Evolutionary conservation across 2,113 vertebrate genomes (phyloP).

Genomic region (Erythrocercus mccallii): DNA sequence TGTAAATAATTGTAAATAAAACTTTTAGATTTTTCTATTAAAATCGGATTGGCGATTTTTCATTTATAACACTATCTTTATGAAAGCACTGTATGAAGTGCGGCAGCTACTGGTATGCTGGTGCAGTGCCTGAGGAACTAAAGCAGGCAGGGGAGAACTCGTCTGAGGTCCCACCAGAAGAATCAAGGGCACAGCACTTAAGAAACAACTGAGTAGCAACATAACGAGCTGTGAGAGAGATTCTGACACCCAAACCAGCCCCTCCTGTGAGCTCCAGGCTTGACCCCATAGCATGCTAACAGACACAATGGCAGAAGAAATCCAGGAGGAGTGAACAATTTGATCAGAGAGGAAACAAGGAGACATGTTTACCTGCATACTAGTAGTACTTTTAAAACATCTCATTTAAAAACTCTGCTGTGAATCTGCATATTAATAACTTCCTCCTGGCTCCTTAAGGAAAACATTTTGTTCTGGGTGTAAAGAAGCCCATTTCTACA

Average conservation of each 20-base stretch:
- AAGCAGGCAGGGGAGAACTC: neutral
- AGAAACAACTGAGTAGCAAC: fast-evolving
- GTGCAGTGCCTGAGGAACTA: neutral
- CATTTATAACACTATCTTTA: neutral
- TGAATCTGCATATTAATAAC: neutral
- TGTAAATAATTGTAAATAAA: no score
- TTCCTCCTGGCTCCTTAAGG: neutral
- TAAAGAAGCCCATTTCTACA: neutral
- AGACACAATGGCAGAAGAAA: neutral
- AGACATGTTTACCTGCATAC: neutral
- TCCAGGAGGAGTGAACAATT: neutral
- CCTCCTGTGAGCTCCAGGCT: neutral
- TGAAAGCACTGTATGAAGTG: neutral
- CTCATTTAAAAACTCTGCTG: neutral
- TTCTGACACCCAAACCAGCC: neutral
- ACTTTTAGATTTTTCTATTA: no score
- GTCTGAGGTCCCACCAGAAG: neutral
- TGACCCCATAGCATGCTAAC: neutral
- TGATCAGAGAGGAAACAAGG: neutral
- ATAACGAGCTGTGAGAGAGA: neutral
- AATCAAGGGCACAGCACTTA: neutral
- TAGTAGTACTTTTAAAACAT: neutral
- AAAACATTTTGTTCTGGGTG: slow-evolving; percentile 24
- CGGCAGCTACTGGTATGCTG: neutral
- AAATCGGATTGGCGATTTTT: no score